phyloP scores from a whole-genome alignment of 35 echinoderm and acorn worm species.

The Strongylocentrotus purpuratus region DNA sequence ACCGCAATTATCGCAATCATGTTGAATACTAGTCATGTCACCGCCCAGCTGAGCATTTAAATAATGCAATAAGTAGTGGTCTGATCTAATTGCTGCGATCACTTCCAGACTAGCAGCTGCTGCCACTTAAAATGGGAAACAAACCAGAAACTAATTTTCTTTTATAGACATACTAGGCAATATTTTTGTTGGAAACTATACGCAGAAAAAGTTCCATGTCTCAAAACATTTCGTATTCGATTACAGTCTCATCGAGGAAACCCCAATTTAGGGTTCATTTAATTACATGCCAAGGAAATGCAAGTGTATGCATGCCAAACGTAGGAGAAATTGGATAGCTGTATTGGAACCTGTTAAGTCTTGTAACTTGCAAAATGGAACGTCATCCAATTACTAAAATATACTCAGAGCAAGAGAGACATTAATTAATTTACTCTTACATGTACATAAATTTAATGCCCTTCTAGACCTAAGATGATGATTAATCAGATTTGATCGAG shows the following conservation, averaged over 20 bases:
- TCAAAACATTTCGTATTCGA: neutral
- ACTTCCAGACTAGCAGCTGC: neutral
- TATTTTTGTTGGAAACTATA: neutral
- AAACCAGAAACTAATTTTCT: neutral
- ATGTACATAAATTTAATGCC: too few relatives aligned
- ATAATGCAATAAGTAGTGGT: neutral
- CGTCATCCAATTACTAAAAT: neutral
- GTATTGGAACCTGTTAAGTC: neutral
- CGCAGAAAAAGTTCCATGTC: neutral
- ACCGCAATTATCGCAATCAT: neutral
- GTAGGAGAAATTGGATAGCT: neutral
- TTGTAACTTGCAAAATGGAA: neutral
- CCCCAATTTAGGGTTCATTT: neutral
- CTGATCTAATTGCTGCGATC: neutral
- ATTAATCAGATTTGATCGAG: neutral
- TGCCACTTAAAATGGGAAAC: neutral
- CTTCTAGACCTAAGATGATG: neutral
- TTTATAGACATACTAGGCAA: neutral
- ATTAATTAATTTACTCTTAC: neutral
- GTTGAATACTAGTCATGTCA: neutral
- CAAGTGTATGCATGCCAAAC: neutral
- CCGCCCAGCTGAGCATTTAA: neutral
- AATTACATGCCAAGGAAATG: neutral
- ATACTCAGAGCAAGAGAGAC: neutral
- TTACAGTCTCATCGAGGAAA: neutral